Percentiles rank a stretch among this genome's conserved stretches.
Conservation (phyloP, 2,888 invertebrate genomes). For the Chesias legatella region DNA sequence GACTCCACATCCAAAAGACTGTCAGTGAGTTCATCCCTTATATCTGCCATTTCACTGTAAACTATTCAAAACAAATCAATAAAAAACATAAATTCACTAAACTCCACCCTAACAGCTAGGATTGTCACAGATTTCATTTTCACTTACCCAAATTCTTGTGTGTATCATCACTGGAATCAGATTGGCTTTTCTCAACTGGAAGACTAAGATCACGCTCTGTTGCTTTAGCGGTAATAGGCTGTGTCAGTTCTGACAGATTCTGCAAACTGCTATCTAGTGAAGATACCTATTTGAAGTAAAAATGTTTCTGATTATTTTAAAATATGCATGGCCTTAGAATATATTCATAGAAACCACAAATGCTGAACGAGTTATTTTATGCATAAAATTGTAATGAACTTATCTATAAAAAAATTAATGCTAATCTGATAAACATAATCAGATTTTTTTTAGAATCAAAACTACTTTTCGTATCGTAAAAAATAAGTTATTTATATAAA, state of each 20-base stretch:
- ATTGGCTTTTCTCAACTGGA: conserved; percentile 49
- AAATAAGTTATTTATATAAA: no score
- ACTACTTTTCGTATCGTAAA: no score
- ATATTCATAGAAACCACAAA: neutral
- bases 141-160: conserved; percentile 68
- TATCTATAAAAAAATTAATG: no score
- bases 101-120: neutral
- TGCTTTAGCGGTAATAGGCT: conserved; percentile 68
- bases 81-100: neutral
- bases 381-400: neutral
- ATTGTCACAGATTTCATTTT: neutral
- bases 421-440: no score
- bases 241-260: conserved; percentile 73
- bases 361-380: neutral
- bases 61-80: conserved; percentile 32
- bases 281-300: conserved; percentile 53
- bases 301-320: neutral
- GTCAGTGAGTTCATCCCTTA: conserved; percentile 48
- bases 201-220: conserved; percentile 53
- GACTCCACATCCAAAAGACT: conserved; percentile 70
- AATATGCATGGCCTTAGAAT: neutral
- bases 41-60: conserved; percentile 51
- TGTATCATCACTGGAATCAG: conserved; percentile 71
- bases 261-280: conserved; percentile 74
- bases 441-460: no score